These are phyloP conservation scores for Gryllus longicercus DNA, from an alignment of 2,888 invertebrate genomes.

Conservation along the genomic window DNA sequence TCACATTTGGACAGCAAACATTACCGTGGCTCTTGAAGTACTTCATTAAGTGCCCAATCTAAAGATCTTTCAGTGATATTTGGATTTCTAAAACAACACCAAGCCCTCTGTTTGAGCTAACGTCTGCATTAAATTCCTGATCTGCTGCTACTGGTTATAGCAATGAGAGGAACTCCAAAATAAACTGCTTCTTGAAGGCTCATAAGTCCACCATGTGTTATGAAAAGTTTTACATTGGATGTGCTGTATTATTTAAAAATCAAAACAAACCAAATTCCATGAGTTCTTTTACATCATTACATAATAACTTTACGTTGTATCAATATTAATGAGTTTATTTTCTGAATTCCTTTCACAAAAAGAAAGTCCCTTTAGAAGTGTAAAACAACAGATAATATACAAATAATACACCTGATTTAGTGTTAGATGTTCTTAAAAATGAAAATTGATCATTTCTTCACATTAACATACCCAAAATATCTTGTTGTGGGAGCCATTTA, in stretches of 20 bases:
- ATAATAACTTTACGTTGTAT: too few species aligned
- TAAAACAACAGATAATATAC: too few species aligned
- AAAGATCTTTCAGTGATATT: not conserved
- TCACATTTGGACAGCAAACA: too few species aligned
- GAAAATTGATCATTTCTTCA: too few species aligned
- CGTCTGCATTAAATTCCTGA: not conserved
- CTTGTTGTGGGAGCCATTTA: slow-evolving; percentile 43
- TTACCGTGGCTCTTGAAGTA: not conserved
- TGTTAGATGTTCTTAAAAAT: too few species aligned
- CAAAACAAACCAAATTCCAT: too few species aligned
- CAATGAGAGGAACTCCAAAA: not conserved
- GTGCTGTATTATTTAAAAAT: not conserved
- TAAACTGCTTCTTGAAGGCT: not conserved
- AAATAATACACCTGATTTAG: too few species aligned
- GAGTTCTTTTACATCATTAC: too few species aligned
- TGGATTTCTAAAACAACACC: not conserved
- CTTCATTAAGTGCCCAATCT: not conserved
- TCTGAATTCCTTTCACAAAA: too few species aligned
- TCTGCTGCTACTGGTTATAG: not conserved
- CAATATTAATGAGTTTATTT: too few species aligned
- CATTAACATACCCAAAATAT: slow-evolving; percentile 38
- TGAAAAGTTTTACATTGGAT: not conserved
- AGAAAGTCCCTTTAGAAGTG: too few species aligned
- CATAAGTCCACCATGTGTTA: not conserved
- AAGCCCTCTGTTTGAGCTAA: not conserved